These are phyloP conservation scores for Oxytorus armatus DNA, from an alignment of 2,888 invertebrate genomes.

Conservation along the genomic window DNA sequence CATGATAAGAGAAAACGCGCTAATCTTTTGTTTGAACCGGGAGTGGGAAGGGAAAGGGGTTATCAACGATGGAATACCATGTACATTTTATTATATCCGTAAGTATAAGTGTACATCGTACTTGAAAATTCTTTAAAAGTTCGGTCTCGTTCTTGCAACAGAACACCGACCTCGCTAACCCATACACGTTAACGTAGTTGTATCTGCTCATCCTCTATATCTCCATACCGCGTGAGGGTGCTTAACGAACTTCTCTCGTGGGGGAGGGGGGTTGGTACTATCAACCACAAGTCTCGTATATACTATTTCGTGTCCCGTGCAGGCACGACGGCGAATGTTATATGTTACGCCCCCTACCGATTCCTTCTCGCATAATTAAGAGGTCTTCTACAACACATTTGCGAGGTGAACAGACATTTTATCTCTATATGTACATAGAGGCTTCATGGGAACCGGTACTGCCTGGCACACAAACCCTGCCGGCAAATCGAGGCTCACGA, in stretches of 20 bases:
- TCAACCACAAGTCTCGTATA: conserved; percentile 61
- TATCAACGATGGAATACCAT: conserved; percentile 7
- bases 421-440: not conserved
- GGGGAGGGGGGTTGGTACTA: too few species aligned
- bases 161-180: not conserved
- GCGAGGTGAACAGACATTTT: conserved; percentile 38
- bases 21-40: conserved; percentile 36
- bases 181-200: not conserved
- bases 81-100: conserved; percentile 40
- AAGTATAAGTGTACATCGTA: conserved; percentile 3
- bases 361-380: conserved; percentile 68
- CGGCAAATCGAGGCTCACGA: conserved; percentile 51
- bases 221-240: conserved; percentile 41
- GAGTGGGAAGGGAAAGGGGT: not conserved
- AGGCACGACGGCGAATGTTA: conserved; percentile 44
- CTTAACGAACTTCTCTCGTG: conserved; percentile 64
- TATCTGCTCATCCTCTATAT: conserved; percentile 29
- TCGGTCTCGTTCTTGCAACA: conserved; percentile 50
- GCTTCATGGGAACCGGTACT: conserved; percentile 46
- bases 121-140: conserved; percentile 61
- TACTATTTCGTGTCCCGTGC: conserved; percentile 66
- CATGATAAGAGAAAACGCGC: conserved; percentile 5
- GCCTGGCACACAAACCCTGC: conserved; percentile 64
- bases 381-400: conserved; percentile 64
- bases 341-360: conserved; percentile 47